phyloP scores from a whole-genome alignment of 1,140 invertebrate species.

The Drosophila lowei region DNA sequence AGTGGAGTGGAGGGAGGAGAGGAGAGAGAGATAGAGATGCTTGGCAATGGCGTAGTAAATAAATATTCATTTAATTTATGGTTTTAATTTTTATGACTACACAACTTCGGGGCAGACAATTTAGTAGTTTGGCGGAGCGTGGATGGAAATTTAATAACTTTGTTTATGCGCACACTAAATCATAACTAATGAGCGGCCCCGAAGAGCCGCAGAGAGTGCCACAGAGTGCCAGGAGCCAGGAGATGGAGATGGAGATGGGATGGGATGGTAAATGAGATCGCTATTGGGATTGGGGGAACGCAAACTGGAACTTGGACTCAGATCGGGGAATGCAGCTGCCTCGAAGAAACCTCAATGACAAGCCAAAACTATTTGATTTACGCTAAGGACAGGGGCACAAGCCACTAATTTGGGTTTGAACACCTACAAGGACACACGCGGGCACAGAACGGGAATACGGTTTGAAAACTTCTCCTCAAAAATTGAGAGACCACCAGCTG shows the following conservation, averaged over 20 bases:
- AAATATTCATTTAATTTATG: conserved; percentile 82
- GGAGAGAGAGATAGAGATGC: conserved; percentile 3
- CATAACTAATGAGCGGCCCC: conserved; percentile 74
- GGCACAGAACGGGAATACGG: conserved; percentile 11
- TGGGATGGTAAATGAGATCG: conserved; percentile 18
- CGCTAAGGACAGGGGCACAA: conserved; percentile 39
- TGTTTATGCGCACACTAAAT: conserved; percentile 81
- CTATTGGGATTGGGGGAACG: conserved; percentile 14
- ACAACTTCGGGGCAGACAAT: conserved; percentile 78
- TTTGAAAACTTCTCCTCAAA: conserved; percentile 26
- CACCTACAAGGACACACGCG: conserved; percentile 69
- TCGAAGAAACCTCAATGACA: conserved; percentile 54
- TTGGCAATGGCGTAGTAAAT: conserved; percentile 57
- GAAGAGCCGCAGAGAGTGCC: conserved; percentile 4
- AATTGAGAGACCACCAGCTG: conserved; percentile 66
- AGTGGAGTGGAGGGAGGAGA: background rate
- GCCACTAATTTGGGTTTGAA: conserved; percentile 75
- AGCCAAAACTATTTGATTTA: conserved; percentile 66
- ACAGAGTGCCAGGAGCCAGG: conserved; percentile 3
- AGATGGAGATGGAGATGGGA: background rate
- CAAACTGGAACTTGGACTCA: background rate
- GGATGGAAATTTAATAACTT: conserved; percentile 81
- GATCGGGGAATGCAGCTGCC: conserved; percentile 34
- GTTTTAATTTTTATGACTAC: conserved; percentile 81
- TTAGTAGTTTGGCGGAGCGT: conserved; percentile 79